A percentile compares a stretch with the other conserved stretches of the same genome.
Conservation (phyloP, 2,797 vertebrate species). For the Apogon hyalosoma region DNA sequence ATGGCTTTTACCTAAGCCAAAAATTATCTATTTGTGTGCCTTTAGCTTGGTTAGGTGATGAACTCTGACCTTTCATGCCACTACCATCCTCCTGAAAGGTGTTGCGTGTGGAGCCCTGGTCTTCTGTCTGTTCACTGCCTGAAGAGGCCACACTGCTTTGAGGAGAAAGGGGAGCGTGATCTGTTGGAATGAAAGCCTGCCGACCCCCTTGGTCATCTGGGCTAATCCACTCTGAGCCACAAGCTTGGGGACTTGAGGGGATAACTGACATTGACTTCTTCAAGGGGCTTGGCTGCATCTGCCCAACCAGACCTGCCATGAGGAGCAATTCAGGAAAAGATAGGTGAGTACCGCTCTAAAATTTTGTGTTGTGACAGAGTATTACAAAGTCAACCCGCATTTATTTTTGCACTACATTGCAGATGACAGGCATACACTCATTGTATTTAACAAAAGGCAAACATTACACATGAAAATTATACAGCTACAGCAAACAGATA, state of each 20-base stretch:
- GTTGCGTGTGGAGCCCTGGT: slow-evolving; percentile 89
- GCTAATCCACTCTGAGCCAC: slow-evolving; percentile 89
- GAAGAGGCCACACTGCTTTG: slow-evolving; percentile 98
- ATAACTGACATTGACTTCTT: slow-evolving; percentile 92
- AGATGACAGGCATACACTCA: too few species aligned
- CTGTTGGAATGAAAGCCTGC: slow-evolving; percentile 84
- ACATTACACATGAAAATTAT: too few species aligned
- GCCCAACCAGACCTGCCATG: slow-evolving; percentile 86
- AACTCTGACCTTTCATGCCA: slow-evolving; percentile 93
- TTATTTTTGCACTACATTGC: too few species aligned
- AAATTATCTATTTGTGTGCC: neutral
- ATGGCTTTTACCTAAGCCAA: slow-evolving; percentile 28
- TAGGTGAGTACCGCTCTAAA: neutral
- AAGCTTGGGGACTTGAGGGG: slow-evolving; percentile 87
- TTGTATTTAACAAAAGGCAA: too few species aligned
- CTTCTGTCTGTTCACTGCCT: slow-evolving; percentile 95
- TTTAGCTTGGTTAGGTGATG: slow-evolving; percentile 6
- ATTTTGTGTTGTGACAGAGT: neutral
- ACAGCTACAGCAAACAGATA: too few species aligned
- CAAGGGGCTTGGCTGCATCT: slow-evolving; percentile 90
- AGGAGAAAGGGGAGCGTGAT: slow-evolving; percentile 94
- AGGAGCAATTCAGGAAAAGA: slow-evolving; percentile 9
- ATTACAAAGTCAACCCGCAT: too few species aligned
- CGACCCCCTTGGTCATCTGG: slow-evolving; percentile 87
- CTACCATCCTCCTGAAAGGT: slow-evolving; percentile 96